These are phyloP conservation scores for Pyralis farinalis DNA, from an alignment of 2,888 invertebrate species.

Conservation along the genomic window DNA sequence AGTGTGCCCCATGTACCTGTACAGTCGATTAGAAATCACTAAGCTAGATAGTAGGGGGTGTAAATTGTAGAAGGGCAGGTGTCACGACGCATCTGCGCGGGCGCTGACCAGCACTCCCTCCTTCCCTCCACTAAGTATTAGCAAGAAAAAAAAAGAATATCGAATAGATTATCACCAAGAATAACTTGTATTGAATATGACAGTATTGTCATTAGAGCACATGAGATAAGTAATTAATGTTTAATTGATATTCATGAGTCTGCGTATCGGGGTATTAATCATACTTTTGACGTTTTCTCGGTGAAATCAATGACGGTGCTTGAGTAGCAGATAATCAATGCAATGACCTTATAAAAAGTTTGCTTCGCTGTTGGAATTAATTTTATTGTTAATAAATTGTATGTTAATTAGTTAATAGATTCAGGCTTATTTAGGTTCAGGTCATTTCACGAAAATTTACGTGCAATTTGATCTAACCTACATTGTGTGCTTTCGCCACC, in stretches of 20 bases:
- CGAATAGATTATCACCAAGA: background rate
- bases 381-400: too few relatives aligned
- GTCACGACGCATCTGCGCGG: constrained; percentile 63
- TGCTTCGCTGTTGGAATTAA: too few relatives aligned
- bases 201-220: constrained; percentile 7
- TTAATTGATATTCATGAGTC: constrained; percentile 27
- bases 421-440: too few relatives aligned
- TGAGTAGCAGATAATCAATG: background rate
- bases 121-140: constrained; percentile 32
- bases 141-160: constrained; percentile 30
- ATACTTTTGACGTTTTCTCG: background rate
- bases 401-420: too few relatives aligned
- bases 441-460: too few relatives aligned
- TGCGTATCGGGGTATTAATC: constrained; percentile 3
- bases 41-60: constrained; percentile 37
- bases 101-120: constrained; percentile 42
- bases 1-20: background rate
- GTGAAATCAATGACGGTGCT: background rate
- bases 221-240: background rate
- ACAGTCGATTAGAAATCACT: constrained; percentile 27
- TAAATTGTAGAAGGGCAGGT: constrained; percentile 58
- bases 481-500: too few relatives aligned
- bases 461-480: too few relatives aligned
- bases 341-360: too few relatives aligned
- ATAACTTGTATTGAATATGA: constrained; percentile 9